Evolutionary conservation across 1,140 invertebrate genomes (phyloP), one percentile per base, ranked within the genome.

Genomic region (Zaprionus ghesquierei): DNA sequence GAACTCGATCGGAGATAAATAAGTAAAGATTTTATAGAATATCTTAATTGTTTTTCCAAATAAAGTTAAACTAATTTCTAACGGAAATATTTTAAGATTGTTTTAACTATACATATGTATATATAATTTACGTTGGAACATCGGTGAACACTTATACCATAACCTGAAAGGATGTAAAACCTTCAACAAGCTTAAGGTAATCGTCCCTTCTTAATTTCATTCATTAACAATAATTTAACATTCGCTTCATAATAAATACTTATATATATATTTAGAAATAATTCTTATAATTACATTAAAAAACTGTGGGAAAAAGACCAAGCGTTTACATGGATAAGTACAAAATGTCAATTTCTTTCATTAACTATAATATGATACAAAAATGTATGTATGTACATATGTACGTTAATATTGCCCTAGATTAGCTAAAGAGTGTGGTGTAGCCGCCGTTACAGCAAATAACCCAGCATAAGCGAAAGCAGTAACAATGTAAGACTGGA

Each of bases 381-480:
- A 63, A 77, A 82, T 69, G 61, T 69, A 38, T 74, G 25, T 61
- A 62, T 31, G 44, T 54, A 46, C 23, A 62, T 74, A 25, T 51
- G 31, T 38, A 51, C 23, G 41, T 49, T 12, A 8, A 63, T 77
- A 77, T 71, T 65, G 72, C 62, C 68, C 71, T 70, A 25, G 72
- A 55, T 72, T 81, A 76, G 60, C 76, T 87, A 87, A 73, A 41
- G 12, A 58, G 27, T 8, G 27, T 35, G 61, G 63, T 29, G 58
- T 18, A 55, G 27, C 50, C 54, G 51, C 31, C 79, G 82, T 89
- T 87, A 87, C 66, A 89, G 81, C 79, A 77, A 68, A 41, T 73
- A 84, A 68, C 69, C 89, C 35, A 87, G 46, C 46, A 89, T 66
- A 41, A 77, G 84, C 60, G 79, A 69, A 44, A 87, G 73, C 50